phyloP scores from a whole-genome alignment of 1,140 invertebrate genomes.

The Macrobrachium rosenbergii region DNA sequence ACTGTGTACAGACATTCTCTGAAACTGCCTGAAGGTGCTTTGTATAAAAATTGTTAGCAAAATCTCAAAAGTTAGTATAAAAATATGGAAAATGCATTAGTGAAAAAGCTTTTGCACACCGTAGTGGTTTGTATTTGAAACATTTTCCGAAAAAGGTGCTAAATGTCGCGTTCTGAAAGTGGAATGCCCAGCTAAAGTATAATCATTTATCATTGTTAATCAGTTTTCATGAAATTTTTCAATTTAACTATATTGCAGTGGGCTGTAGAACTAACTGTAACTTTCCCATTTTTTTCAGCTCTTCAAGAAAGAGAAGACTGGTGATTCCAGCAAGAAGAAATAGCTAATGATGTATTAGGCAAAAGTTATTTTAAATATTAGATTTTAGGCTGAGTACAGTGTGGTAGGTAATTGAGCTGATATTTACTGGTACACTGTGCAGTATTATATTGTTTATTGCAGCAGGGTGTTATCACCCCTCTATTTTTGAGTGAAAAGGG shows the following conservation, averaged over 20 bases:
- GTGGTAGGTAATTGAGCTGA: neutral
- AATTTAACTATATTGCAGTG: neutral
- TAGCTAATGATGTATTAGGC: neutral
- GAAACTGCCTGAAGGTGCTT: no score
- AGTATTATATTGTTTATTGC: no score
- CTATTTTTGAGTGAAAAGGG: no score
- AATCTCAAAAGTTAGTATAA: no score
- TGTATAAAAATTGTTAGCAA: no score
- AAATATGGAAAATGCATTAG: no score
- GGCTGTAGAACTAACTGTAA: neutral
- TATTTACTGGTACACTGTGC: neutral
- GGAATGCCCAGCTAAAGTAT: neutral
- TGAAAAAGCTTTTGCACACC: no score
- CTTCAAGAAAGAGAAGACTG: neutral
- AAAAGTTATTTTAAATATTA: neutral
- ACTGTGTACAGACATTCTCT: no score
- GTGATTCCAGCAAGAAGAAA: neutral
- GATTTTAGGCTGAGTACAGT: neutral
- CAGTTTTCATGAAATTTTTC: neutral
- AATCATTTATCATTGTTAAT: neutral
- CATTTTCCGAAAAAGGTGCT: no score
- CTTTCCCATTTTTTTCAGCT: neutral
- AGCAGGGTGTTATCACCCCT: no score
- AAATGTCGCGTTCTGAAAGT: no score
- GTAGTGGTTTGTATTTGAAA: no score